Evolutionary conservation across 2,888 invertebrate genomes (phyloP).

Genomic region (Hermaeophaga mercurialis): DNA sequence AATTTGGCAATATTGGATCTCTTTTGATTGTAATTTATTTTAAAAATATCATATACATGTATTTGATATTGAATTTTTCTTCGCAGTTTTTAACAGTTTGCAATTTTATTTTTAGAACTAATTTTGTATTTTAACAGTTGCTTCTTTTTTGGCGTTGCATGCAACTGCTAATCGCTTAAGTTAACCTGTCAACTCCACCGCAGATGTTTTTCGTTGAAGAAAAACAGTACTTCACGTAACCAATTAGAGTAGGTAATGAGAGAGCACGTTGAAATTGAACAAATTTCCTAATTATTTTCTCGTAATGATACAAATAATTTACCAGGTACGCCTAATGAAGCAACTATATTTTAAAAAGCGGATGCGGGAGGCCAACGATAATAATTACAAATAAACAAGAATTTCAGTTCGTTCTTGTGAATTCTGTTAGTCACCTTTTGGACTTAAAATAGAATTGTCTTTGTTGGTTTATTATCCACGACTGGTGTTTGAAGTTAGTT

Average conservation of each 20-base stretch:
- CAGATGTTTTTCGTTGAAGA: conserved; percentile 22
- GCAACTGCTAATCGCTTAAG: background rate
- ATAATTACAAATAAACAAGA: background rate
- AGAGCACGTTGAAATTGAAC: conserved; percentile 24
- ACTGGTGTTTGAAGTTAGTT: background rate
- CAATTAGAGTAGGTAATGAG: conserved; percentile 28
- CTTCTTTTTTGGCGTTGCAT: background rate
- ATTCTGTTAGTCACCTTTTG: background rate
- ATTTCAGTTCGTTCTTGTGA: background rate
- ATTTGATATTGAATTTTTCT: too few species aligned
- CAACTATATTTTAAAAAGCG: background rate
- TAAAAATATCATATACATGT: too few species aligned
- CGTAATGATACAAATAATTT: conserved; percentile 15
- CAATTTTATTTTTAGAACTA: too few species aligned
- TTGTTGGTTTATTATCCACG: background rate
- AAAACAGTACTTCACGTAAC: conserved; percentile 24
- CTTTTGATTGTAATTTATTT: too few species aligned
- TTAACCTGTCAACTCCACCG: conserved; percentile 15
- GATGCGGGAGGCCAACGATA: background rate
- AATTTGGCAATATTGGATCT: too few species aligned
- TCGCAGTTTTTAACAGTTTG: too few species aligned
- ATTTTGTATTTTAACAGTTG: too few species aligned
- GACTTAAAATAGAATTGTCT: background rate
- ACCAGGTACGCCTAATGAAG: conserved; percentile 1
- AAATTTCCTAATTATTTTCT: conserved; percentile 28